Evolutionary conservation across 2,113 vertebrate genomes (phyloP).

Genomic region (Spea bombifrons): DNA sequence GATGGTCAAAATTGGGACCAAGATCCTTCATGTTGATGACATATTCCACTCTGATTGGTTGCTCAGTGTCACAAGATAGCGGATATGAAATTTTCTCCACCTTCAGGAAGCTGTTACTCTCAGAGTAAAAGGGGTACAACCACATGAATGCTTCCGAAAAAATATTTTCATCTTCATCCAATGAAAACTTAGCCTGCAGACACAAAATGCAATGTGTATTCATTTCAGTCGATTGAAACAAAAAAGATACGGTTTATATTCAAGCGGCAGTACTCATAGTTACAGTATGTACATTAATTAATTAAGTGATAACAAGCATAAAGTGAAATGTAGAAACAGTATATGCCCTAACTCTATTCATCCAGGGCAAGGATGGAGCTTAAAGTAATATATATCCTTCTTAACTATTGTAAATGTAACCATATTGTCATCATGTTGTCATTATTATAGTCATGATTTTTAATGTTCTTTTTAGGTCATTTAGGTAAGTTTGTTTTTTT

Average conservation of each 20-base stretch:
- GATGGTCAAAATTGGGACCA: background rate
- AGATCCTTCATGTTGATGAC: slow-evolving; percentile 19
- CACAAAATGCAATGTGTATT: background rate
- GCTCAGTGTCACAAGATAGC: slow-evolving; percentile 3
- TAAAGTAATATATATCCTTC: no score
- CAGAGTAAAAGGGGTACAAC: background rate
- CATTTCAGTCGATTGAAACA: background rate
- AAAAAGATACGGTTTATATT: background rate
- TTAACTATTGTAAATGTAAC: no score
- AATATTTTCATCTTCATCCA: slow-evolving; percentile 5
- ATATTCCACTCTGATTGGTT: slow-evolving; percentile 13
- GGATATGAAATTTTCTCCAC: background rate
- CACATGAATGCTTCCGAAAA: background rate
- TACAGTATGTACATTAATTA: no score
- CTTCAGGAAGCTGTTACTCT: slow-evolving; percentile 8
- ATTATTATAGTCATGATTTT: no score
- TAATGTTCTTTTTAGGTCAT: no score
- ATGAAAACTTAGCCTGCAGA: background rate
- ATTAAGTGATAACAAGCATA: no score
- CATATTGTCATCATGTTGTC: no score
- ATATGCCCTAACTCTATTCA: no score
- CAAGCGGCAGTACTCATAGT: background rate
- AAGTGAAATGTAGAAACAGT: no score
- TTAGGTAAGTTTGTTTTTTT: no score
- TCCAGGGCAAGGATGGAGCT: no score